Conservation (phyloP, 2,797 vertebrate genomes). For the Acanthis flammea region DNA sequence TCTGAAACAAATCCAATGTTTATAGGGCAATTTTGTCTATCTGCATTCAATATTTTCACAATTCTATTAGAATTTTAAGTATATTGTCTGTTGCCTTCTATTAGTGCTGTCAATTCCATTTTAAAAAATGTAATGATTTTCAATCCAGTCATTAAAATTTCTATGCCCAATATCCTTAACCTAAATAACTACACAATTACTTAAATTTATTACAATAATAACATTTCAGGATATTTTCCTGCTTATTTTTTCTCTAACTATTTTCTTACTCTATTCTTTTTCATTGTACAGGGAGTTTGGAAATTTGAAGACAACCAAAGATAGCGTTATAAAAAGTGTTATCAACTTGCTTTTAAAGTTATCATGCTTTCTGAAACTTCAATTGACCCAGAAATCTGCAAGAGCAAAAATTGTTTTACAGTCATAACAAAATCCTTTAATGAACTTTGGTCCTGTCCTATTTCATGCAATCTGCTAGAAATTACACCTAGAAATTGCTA, state of each 20-base stretch:
- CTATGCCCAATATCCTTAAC: neutral
- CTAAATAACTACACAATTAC: neutral
- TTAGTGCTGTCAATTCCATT: neutral
- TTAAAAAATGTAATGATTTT: neutral
- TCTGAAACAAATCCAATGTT: neutral
- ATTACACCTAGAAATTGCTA: neutral
- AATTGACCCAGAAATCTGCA: neutral
- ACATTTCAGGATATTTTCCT: neutral
- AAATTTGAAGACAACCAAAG: neutral
- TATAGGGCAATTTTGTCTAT: neutral
- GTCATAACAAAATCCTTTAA: rapidly evolving
- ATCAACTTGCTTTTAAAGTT: neutral
- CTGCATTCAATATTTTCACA: neutral
- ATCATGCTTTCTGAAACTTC: neutral
- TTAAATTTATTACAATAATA: neutral
- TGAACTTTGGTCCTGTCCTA: neutral
- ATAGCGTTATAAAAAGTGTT: neutral
- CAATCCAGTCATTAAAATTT: neutral
- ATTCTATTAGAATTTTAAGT: neutral
- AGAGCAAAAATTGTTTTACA: neutral
- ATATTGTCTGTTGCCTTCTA: neutral
- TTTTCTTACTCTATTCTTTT: neutral
- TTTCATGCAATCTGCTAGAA: neutral
- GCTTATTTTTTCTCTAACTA: neutral
- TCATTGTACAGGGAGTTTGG: neutral